phyloP scores from a whole-genome alignment of 2,113 vertebrate species.

The Oncorhynchus clarkii region DNA sequence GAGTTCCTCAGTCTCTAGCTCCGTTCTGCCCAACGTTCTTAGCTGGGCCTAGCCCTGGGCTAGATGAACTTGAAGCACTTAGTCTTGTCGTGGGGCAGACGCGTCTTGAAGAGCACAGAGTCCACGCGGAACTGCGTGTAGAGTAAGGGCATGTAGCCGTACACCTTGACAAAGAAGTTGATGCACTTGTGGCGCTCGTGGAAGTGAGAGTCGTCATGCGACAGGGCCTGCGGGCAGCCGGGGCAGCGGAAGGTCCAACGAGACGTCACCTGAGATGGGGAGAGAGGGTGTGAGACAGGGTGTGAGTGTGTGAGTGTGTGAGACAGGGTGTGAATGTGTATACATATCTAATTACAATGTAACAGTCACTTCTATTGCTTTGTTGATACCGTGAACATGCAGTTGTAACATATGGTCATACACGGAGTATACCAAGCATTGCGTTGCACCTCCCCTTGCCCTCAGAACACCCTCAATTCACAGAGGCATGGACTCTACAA shows the following conservation, averaged over 20 bases:
- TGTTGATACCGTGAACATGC: no score
- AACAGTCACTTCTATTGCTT: no score
- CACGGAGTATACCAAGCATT: no score
- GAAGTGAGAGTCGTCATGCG: slow-evolving; percentile 96
- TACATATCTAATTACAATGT: background rate
- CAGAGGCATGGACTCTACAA: no score
- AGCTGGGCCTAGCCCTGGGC: slow-evolving; percentile 12
- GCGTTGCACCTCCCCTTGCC: no score
- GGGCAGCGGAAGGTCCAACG: slow-evolving; percentile 98
- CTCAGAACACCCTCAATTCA: no score
- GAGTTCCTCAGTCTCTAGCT: slow-evolving; percentile 13
- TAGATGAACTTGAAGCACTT: slow-evolving; percentile 99
- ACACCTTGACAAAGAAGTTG: slow-evolving; percentile 98
- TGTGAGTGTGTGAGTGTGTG: no score
- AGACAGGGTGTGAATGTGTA: no score
- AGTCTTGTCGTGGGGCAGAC: slow-evolving; percentile 97
- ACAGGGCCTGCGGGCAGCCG: slow-evolving; percentile 95
- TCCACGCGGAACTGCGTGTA: slow-evolving; percentile 98
- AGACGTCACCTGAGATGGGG: slow-evolving; percentile 84
- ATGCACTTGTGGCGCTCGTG: slow-evolving; percentile 99
- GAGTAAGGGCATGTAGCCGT: slow-evolving; percentile 97
- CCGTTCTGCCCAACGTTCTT: slow-evolving; percentile 15
- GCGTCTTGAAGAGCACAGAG: slow-evolving; percentile 98
- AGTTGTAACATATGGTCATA: no score
- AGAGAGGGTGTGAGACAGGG: background rate